These are phyloP conservation scores for Lasioglossum marginatum DNA, from an alignment of 2,888 invertebrate genomes.

Conservation along the genomic window DNA sequence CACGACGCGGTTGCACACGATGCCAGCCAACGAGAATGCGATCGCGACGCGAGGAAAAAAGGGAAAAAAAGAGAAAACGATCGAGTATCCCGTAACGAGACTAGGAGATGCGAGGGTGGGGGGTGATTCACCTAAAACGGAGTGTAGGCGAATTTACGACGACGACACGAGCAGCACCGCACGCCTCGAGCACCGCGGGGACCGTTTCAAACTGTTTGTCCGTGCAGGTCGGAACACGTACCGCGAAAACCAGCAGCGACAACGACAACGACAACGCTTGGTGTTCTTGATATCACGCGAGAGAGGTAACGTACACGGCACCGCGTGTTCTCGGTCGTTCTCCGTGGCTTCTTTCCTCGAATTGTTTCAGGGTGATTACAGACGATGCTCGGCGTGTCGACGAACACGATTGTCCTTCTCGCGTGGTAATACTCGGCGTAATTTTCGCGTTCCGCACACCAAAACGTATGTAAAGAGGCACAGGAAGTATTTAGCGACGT, in stretches of 20 bases:
- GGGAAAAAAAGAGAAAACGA: not conserved
- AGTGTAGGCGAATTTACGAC: slow-evolving; percentile 23
- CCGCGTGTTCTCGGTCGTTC: slow-evolving; percentile 50
- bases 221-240: slow-evolving; percentile 36
- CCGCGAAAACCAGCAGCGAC: slow-evolving; percentile 20
- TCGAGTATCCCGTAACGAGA: not conserved
- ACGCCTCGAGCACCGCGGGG: slow-evolving; percentile 45
- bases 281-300: slow-evolving; percentile 45
- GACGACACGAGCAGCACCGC: slow-evolving; percentile 53
- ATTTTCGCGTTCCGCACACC: slow-evolving; percentile 53
- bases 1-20: slow-evolving; percentile 11
- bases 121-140: slow-evolving; percentile 7
- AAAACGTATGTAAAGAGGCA: slow-evolving; percentile 47
- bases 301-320: slow-evolving; percentile 54
- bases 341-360: slow-evolving; percentile 7
- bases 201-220: slow-evolving; percentile 23
- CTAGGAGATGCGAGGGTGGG: not conserved
- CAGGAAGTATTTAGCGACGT: slow-evolving; percentile 48
- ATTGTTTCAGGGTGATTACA: not conserved
- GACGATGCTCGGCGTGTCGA: not conserved
- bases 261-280: slow-evolving; percentile 23
- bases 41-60: slow-evolving; percentile 15
- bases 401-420: slow-evolving; percentile 41
- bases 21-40: slow-evolving; percentile 13
- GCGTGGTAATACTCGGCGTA: slow-evolving; percentile 49